Conservation (phyloP, 1,140 invertebrate genomes). For the Limonius californicus region DNA sequence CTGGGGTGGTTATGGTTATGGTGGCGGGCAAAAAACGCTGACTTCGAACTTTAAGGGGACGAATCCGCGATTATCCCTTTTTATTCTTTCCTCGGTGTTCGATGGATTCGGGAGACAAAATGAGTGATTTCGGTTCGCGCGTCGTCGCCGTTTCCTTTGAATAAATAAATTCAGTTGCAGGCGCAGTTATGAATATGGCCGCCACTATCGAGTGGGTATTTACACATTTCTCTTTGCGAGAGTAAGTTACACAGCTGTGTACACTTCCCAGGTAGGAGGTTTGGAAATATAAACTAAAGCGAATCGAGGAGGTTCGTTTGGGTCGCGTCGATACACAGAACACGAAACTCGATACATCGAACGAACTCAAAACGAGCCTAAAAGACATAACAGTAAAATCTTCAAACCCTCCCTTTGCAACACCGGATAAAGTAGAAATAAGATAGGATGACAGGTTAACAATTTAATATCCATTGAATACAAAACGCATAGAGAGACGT, state of each 20-base stretch:
- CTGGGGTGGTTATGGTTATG: no score
- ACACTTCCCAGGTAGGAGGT: not conserved
- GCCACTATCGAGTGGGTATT: not conserved
- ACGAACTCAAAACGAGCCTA: not conserved
- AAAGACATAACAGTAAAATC: slow-evolving; percentile 10
- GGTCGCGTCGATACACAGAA: not conserved
- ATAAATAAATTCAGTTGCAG: no score
- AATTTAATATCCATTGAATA: not conserved
- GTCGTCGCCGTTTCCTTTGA: no score
- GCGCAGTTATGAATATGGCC: no score
- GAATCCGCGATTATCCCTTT: not conserved
- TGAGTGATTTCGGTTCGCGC: no score
- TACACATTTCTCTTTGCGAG: not conserved
- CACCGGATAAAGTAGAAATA: not conserved
- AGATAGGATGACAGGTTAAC: slow-evolving; percentile 9
- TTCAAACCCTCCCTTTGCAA: not conserved
- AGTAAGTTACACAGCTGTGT: slow-evolving; percentile 7
- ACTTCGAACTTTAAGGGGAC: no score
- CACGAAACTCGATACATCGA: slow-evolving; percentile 1
- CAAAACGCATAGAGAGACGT: no score
- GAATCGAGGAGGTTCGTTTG: slow-evolving; percentile 2
- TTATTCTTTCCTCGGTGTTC: no score
- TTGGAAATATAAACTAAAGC: slow-evolving; percentile 4
- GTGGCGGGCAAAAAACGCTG: no score
- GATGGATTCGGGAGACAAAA: no score